A percentile compares a stretch with the other conserved stretches of the same genome.
phyloP scores from a whole-genome alignment of 2,113 vertebrate genomes.

The Paraplagusia blochii region DNA sequence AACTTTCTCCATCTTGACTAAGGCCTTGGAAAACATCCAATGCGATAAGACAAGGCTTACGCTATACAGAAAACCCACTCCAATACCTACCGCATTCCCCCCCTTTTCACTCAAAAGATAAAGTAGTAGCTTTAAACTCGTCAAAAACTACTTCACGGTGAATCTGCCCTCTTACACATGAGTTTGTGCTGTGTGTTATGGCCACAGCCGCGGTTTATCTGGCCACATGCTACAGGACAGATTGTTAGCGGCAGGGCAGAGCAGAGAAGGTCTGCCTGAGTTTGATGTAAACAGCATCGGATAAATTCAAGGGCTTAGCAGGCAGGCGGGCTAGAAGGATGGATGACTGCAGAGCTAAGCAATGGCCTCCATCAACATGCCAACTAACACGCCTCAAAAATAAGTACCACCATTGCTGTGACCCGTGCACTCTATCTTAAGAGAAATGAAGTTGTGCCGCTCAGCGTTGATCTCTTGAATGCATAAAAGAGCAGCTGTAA shows the following conservation, averaged over 20 bases:
- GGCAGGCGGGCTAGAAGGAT: constrained; percentile 27
- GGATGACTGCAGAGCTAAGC: constrained; percentile 43
- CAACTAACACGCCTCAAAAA: constrained; percentile 22
- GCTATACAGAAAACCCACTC: too few species aligned
- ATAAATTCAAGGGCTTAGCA: constrained; percentile 46
- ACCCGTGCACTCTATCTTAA: constrained; percentile 23
- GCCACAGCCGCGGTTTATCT: constrained; percentile 1
- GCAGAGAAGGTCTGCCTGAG: constrained; percentile 24
- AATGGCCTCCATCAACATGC: constrained; percentile 25
- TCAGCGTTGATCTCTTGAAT: constrained; percentile 25
- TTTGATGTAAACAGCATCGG: constrained; percentile 49
- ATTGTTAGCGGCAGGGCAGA: constrained; percentile 10
- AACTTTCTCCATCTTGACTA: too few species aligned
- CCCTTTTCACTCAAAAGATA: too few species aligned
- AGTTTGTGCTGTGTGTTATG: background rate
- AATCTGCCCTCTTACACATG: background rate
- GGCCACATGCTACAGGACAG: constrained; percentile 3
- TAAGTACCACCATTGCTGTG: constrained; percentile 13
- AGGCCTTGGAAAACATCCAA: too few species aligned
- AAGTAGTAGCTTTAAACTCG: background rate
- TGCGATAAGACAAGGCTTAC: too few species aligned
- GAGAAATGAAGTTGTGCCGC: constrained; percentile 17
- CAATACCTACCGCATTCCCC: too few species aligned
- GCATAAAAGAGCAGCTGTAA: background rate
- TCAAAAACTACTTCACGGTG: background rate